Conservation (phyloP, 2,888 invertebrate species). For the Apocheima hispidaria region DNA sequence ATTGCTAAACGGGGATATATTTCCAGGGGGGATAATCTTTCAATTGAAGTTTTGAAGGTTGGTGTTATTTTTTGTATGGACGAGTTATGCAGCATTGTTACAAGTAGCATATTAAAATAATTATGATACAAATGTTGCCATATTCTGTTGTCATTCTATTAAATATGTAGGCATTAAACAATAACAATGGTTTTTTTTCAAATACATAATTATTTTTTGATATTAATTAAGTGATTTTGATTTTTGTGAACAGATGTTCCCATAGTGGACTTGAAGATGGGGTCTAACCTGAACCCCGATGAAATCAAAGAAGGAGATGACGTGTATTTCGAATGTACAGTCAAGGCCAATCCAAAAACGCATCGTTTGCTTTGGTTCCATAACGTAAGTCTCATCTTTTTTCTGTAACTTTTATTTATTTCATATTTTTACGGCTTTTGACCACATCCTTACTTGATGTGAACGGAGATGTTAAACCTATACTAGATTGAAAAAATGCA, state of each 20-base stretch:
- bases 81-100: background rate
- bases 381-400: slow-evolving; percentile 77
- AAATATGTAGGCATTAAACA: too few species aligned
- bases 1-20: slow-evolving; percentile 27
- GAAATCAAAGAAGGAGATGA: slow-evolving; percentile 96
- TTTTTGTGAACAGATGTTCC: slow-evolving; percentile 89
- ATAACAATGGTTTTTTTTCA: background rate
- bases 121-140: too few species aligned
- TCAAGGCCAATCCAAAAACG: slow-evolving; percentile 93
- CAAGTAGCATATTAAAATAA: too few species aligned
- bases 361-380: slow-evolving; percentile 95
- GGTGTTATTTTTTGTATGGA: background rate
- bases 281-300: slow-evolving; percentile 93
- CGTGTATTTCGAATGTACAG: slow-evolving; percentile 95
- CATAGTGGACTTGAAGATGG: slow-evolving; percentile 93
- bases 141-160: too few species aligned
- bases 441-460: too few species aligned
- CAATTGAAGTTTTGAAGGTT: slow-evolving; percentile 11
- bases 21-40: slow-evolving; percentile 22
- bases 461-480: too few species aligned
- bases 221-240: too few species aligned
- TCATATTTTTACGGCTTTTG: too few species aligned
- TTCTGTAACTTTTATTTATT: too few species aligned
- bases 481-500: too few species aligned
- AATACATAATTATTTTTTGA: background rate